phyloP scores from a whole-genome alignment of 2,888 invertebrate species.

The Prenolepis imparis region DNA sequence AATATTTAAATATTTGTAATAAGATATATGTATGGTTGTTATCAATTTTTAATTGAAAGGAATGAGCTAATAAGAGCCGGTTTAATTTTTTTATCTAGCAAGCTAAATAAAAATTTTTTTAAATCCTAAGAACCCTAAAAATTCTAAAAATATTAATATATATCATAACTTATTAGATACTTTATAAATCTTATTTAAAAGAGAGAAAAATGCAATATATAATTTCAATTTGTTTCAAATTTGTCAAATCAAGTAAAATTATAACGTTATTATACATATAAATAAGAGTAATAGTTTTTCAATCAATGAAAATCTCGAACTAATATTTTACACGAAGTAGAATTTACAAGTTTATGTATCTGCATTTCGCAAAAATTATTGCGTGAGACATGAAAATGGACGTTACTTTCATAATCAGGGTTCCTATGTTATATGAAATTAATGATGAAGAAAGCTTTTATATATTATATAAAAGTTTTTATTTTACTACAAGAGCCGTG shows the following conservation, averaged over 20 bases:
- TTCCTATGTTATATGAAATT: conserved; percentile 36
- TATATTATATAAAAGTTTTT: conserved; percentile 22
- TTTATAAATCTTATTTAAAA: not conserved
- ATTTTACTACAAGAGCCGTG: conserved; percentile 54
- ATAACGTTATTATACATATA: conserved; percentile 6
- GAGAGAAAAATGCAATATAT: not conserved
- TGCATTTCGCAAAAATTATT: conserved; percentile 17
- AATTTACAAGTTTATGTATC: not conserved
- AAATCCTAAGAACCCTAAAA: too few species aligned
- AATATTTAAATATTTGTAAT: not conserved
- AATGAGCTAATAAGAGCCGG: too few species aligned
- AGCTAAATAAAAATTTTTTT: not conserved
- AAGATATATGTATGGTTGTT: not conserved
- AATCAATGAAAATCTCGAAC: not conserved
- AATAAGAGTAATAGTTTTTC: not conserved
- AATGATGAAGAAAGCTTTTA: conserved; percentile 45
- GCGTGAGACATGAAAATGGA: conserved; percentile 27
- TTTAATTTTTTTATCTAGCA: not conserved
- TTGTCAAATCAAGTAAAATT: not conserved
- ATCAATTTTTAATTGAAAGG: not conserved
- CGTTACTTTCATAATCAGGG: conserved; percentile 33
- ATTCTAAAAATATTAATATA: conserved; percentile 1
- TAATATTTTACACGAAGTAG: conserved; percentile 7
- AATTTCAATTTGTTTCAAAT: not conserved
- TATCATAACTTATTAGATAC: not conserved